These are phyloP conservation scores for Calameuta idolon DNA, from an alignment of 2,888 invertebrate genomes.

Conservation along the genomic window DNA sequence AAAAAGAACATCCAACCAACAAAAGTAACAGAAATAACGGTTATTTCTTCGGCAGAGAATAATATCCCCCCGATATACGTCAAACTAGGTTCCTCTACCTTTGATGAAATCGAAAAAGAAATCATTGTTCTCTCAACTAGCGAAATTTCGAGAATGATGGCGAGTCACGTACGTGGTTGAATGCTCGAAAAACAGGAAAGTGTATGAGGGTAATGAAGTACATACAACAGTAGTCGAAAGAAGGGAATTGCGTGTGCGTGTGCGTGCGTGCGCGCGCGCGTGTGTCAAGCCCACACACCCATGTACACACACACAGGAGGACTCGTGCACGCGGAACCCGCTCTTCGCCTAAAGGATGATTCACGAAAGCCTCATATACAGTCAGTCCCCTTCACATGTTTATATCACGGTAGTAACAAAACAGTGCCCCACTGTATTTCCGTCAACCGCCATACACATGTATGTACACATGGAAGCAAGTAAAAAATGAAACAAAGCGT, in stretches of 20 bases:
- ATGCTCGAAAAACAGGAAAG: neutral
- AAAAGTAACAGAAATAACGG: neutral
- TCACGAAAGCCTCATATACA: slow-evolving; percentile 24
- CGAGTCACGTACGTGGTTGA: neutral
- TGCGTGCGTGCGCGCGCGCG: too few relatives aligned
- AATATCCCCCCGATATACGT: neutral
- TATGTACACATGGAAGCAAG: neutral
- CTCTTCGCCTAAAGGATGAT: slow-evolving; percentile 38
- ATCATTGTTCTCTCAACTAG: neutral
- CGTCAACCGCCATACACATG: neutral
- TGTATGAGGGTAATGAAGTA: neutral
- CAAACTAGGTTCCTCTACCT: neutral
- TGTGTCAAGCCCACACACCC: neutral
- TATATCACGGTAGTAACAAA: neutral
- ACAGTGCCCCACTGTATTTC: neutral
- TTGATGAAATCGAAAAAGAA: neutral
- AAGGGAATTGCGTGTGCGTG: neutral
- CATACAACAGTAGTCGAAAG: neutral
- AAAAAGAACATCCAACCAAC: neutral
- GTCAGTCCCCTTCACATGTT: neutral
- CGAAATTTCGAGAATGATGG: neutral
- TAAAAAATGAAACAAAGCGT: slow-evolving; percentile 5
- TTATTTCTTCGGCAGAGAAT: neutral
- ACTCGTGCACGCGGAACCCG: slow-evolving; percentile 11
- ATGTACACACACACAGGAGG: neutral